phyloP scores from a whole-genome alignment of 30 jellyfish, hydroid and myxozoan species.

The Phacellophora camtschatica region DNA sequence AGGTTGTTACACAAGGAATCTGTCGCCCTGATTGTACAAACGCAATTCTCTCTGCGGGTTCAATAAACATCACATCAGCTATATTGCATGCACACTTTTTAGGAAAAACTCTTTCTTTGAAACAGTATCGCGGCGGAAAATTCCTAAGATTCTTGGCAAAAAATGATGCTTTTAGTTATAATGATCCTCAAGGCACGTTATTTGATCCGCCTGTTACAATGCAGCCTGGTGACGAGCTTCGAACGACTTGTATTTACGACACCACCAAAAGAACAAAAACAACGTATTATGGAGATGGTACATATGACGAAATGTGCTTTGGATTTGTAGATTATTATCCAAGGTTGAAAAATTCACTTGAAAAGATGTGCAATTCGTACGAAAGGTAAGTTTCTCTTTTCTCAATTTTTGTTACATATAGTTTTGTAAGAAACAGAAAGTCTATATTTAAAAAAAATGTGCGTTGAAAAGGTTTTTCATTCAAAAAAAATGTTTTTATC shows the following conservation, averaged over 20 bases:
- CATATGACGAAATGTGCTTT: slow-evolving; percentile 69
- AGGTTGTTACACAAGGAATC: slow-evolving; percentile 20
- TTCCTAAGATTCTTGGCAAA: slow-evolving; percentile 28
- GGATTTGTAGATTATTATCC: slow-evolving; percentile 58
- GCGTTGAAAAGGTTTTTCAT: too few relatives aligned
- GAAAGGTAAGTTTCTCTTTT: slow-evolving; percentile 24
- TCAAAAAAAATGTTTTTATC: too few relatives aligned
- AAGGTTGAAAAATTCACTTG: background rate
- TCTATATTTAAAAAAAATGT: too few relatives aligned
- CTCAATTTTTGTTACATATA: too few relatives aligned
- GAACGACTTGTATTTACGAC: slow-evolving; percentile 53
- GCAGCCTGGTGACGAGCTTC: slow-evolving; percentile 66
- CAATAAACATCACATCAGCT: slow-evolving; percentile 33
- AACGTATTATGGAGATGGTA: slow-evolving; percentile 64
- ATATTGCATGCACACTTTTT: slow-evolving; percentile 51
- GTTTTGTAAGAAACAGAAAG: too few relatives aligned
- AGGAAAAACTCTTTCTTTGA: slow-evolving; percentile 36
- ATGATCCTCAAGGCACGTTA: slow-evolving; percentile 19
- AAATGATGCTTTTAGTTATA: slow-evolving; percentile 55
- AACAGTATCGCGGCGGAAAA: slow-evolving; percentile 58
- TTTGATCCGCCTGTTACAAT: slow-evolving; percentile 33
- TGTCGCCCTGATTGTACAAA: slow-evolving; percentile 45
- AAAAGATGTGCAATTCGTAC: slow-evolving; percentile 22
- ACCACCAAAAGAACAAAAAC: slow-evolving; percentile 8
- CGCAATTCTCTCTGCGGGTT: background rate